Base-by-base conservation (phyloP, 1,140 invertebrate species). In the Drosophila setifemur region DNA sequence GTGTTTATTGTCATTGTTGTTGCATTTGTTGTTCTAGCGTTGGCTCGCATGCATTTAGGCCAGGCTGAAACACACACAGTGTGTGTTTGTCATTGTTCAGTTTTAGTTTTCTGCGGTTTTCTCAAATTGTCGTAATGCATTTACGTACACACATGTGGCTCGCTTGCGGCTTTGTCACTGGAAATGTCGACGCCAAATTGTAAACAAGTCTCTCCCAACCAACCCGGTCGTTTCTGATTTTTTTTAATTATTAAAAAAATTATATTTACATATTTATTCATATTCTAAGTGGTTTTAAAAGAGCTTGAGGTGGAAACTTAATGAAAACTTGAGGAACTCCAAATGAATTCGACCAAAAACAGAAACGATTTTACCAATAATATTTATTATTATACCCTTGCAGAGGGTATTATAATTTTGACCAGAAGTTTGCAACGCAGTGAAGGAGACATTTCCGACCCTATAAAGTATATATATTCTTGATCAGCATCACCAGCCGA, bases 1-100 rank as follows among this genome's bases (percentile, higher is more conserved):
- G 37, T 79, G 79, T 68, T 72, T 61, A 78, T 78, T 78, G 55
- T 76, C 54, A 73, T 45, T 58, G 52, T 19, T 53, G 48, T 44
- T 66, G 19, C 29, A 40, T 57, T 67, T 23, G 33, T 29, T 68
- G 37, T 66, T 40, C 39, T 16, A 6, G 11, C 35, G 44, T 37
- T 29, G 67, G 53, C n/a, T 18, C 7, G 28, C 45, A 19, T 71
- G 25, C 45, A 67, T 66, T 66, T 58, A 12, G 25, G 18, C 57
- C 64, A 29, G 45, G 64, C 60, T 31, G 48, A 47, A 61, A 48
- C 40, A 2, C 12, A 23, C n/a, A n/a, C n/a, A n/a, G n/a, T n/a
- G 21, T 33, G 28, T 42, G 25, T 68, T 31, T 31, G 26, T 60
- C 54, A 53, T 63, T 72, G 39, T 58, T 42, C 67, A 70, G 68